phyloP scores from a whole-genome alignment of 2,888 invertebrate species.

The Cartodere bifasciata region DNA sequence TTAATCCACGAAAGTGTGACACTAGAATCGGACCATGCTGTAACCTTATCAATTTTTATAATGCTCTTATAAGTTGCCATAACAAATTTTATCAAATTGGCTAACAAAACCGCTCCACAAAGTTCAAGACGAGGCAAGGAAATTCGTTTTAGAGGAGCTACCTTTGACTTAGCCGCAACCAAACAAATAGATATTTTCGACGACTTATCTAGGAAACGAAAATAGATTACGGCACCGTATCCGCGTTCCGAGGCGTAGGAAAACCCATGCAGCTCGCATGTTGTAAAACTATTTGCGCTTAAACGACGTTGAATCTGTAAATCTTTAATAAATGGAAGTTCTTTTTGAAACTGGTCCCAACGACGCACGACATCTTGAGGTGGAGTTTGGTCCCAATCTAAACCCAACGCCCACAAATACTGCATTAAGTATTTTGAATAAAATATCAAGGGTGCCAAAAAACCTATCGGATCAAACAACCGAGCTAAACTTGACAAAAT shows the following conservation, averaged over 20 bases:
- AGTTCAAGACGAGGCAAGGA: neutral
- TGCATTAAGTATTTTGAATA: neutral
- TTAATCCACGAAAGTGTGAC: neutral
- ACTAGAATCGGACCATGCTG: neutral
- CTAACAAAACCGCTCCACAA: neutral
- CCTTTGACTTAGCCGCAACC: neutral
- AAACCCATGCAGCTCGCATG: constrained; percentile 9
- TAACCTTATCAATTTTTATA: neutral
- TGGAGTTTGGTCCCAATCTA: neutral
- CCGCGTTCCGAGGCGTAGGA: constrained; percentile 10
- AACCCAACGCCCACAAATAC: neutral
- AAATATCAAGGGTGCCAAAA: no score
- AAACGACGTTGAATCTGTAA: constrained; percentile 7
- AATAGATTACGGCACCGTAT: constrained; percentile 8
- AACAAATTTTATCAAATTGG: neutral
- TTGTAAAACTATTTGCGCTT: neutral
- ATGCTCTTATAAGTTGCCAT: neutral
- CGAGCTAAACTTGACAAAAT: no score
- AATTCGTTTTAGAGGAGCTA: constrained; percentile 1
- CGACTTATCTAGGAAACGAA: neutral
- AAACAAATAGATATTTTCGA: neutral
- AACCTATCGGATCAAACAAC: no score
- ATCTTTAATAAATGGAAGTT: neutral
- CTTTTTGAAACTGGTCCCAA: neutral
- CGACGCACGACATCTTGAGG: neutral